A percentile compares a stretch with the other conserved stretches of the same genome.
Evolutionary conservation across 2,113 vertebrate genomes (phyloP).

Genomic region (Pithys albifrons): DNA sequence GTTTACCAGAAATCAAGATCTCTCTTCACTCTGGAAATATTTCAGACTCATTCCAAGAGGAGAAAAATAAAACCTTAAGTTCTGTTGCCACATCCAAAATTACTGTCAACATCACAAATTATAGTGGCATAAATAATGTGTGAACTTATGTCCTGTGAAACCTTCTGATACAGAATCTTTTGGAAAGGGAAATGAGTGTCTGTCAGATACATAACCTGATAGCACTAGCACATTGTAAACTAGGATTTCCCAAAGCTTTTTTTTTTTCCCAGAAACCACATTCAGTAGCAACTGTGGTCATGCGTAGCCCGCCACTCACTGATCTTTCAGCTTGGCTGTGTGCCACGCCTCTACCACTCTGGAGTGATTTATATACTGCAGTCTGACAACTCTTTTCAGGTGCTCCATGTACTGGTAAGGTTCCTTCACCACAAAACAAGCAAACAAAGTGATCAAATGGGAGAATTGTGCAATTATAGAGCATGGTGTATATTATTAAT

Average conservation of each 20-base stretch:
- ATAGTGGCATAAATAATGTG: not conserved
- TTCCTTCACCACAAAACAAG: not conserved
- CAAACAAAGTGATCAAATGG: not conserved
- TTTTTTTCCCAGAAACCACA: not conserved
- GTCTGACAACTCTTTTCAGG: not conserved
- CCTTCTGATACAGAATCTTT: not conserved
- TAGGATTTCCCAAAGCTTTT: rapidly evolving
- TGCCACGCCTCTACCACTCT: not conserved
- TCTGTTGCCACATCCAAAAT: not conserved
- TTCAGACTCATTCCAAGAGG: not conserved
- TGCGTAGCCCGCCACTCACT: not conserved
- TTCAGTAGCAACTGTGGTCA: not conserved
- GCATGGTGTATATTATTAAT: not conserved
- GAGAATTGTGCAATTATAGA: not conserved
- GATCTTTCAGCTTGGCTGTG: not conserved
- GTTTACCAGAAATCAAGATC: conserved; percentile 16
- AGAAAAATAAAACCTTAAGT: not conserved
- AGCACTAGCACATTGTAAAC: not conserved
- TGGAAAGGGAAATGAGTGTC: not conserved
- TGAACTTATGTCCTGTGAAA: not conserved
- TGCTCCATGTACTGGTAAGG: not conserved
- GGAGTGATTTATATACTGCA: not conserved
- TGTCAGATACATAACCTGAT: not conserved
- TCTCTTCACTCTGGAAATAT: conserved; percentile 5
- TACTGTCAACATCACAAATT: not conserved